phyloP scores from a whole-genome alignment of 2,113 vertebrate genomes.

The Scytalopus superciliaris region DNA sequence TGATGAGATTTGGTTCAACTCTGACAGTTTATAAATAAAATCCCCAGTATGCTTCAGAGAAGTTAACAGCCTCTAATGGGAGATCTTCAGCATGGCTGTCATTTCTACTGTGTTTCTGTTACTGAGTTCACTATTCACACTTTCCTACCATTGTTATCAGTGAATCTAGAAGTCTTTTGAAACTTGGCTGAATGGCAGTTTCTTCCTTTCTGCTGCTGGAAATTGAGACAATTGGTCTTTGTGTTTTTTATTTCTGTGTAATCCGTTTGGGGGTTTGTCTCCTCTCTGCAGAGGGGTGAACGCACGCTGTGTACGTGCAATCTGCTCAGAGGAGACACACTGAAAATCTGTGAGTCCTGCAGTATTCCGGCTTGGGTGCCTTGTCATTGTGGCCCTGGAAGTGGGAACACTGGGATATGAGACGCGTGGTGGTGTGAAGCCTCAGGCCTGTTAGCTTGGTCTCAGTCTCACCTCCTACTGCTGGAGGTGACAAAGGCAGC shows the following conservation, averaged over 20 bases:
- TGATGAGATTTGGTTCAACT: neutral
- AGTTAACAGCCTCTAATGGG: neutral
- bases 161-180: neutral
- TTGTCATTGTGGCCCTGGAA: neutral
- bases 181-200: neutral
- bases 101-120: neutral
- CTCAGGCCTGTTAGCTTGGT: neutral
- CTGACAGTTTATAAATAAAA: neutral
- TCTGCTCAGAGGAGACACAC: neutral
- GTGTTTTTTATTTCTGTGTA: neutral
- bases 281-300: neutral
- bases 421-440: accelerated
- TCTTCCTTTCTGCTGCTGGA: neutral
- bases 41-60: neutral
- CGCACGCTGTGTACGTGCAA: accelerated
- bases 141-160: neutral
- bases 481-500: accelerated
- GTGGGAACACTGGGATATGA: neutral
- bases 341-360: accelerated
- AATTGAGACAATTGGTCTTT: neutral
- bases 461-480: neutral
- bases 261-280: neutral
- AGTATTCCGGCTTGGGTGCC: accelerated
- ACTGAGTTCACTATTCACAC: neutral
- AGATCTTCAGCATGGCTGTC: neutral